Evolutionary conservation across 2,797 vertebrate genomes (phyloP), one percentile per base, ranked within the genome.

Genomic region (Anas acuta): DNA sequence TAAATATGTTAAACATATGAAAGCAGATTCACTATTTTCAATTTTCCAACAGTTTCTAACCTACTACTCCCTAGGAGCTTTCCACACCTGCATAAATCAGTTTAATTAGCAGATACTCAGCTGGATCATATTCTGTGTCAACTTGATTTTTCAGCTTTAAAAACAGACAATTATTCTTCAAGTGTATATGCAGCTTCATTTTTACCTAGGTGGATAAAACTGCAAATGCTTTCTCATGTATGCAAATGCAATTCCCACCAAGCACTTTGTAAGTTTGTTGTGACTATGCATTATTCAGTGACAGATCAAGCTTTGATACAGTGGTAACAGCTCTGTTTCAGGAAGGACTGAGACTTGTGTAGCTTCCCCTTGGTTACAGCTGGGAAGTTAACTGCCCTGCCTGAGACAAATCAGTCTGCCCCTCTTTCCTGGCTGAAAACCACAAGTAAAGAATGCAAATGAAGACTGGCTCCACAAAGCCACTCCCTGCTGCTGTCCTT

Each of bases 101-200:
- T 30, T 62, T 82, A 93, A 96, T 96, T 87, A 93, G 64, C 61
- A 92, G 53, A 61, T 22, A 64, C 49, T 74, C 65, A 67, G 53
- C 11, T 92, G 69, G 72, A 74, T 56, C 0, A 0, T 49, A 87
- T 45, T 87, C 39, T 26, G 3, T 67, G 61, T 58, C 43, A 80
- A 77, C 32, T 87, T 66, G 14, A 45, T 45, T 56, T 89, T 70
- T 78, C 66, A 75, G 37, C 32, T 75, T 47, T 82, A 62, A 64
- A 80, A 83, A 26, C 7, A 57, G n/a, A 41, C 2, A 49, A 70
- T 32, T 65, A 47, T 57, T 70, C 2, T 5, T 56, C 60, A 83
- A 89, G 76, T 14, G 11, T 21, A 32, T 11, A 32, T 1, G 28
- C 11, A 77, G 9, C 2, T 4, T 53, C 8, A 39, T 41, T 53